phyloP scores from a whole-genome alignment of 2,888 invertebrate species.

The Linyphia triangularis region DNA sequence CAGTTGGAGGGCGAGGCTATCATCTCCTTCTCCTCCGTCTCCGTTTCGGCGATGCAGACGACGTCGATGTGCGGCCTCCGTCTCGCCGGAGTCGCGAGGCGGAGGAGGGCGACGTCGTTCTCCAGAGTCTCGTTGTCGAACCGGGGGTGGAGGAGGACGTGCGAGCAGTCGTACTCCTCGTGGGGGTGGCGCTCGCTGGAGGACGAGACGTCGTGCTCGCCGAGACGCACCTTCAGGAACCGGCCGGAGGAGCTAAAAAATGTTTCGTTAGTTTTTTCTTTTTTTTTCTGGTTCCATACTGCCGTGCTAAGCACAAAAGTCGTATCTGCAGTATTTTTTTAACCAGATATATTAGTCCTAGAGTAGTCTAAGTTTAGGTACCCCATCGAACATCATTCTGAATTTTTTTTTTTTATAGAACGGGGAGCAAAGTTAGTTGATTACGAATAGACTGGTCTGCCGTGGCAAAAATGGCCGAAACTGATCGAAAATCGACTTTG shows the following conservation, averaged over 20 bases:
- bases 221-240: conserved; percentile 80
- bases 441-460: too few relatives aligned
- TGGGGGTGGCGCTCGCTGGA: conserved; percentile 79
- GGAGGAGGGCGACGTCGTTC: conserved; percentile 80
- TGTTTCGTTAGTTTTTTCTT: too few relatives aligned
- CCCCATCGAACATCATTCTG: too few relatives aligned
- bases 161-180: conserved; percentile 79
- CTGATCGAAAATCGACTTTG: too few relatives aligned
- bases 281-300: too few relatives aligned
- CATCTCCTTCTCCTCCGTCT: conserved; percentile 72
- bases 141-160: conserved; percentile 76
- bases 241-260: conserved; percentile 31
- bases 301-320: too few relatives aligned
- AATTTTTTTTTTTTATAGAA: too few relatives aligned
- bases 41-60: conserved; percentile 79
- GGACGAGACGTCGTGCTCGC: conserved; percentile 80
- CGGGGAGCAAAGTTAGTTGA: too few relatives aligned
- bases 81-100: conserved; percentile 78
- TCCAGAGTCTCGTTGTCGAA: conserved; percentile 79
- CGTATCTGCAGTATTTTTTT: too few relatives aligned
- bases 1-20: conserved; percentile 77
- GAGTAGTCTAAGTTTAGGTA: not conserved
- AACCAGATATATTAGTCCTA: not conserved
- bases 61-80: conserved; percentile 79
- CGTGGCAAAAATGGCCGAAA: too few relatives aligned